These are phyloP conservation scores for Microcebus tavaratra DNA, from an alignment of 2,113 vertebrate species.

Conservation along the genomic window DNA sequence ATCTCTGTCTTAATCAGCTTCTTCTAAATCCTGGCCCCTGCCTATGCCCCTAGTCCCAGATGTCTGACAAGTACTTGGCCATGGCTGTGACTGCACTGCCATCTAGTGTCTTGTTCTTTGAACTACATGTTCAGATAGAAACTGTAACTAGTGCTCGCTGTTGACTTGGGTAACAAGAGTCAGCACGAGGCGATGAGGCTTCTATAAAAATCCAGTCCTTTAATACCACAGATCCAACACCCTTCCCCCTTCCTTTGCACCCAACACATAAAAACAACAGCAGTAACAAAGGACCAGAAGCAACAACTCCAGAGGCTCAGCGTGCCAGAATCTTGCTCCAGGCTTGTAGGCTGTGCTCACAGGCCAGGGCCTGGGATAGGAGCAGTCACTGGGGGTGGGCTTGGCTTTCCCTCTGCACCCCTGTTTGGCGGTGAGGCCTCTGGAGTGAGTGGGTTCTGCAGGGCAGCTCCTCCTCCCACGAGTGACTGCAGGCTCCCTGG, in stretches of 20 bases:
- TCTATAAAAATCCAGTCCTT: no score
- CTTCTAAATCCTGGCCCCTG: background rate
- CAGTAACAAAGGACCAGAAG: background rate
- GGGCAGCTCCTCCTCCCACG: rapidly evolving
- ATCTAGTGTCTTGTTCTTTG: background rate
- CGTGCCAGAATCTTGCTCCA: no score
- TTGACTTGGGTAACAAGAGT: background rate
- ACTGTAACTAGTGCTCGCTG: rapidly evolving
- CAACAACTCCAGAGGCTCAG: background rate
- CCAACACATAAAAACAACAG: background rate
- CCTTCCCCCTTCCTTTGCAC: background rate
- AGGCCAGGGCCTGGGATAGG: no score
- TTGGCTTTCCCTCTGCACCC: no score
- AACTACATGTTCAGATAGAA: background rate
- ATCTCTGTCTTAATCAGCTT: background rate
- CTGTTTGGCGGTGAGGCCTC: no score
- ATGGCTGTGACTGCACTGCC: background rate
- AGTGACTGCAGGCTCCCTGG: background rate
- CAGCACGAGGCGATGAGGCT: rapidly evolving
- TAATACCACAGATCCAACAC: background rate
- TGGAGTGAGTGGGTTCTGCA: background rate
- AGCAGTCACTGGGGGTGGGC: rapidly evolving
- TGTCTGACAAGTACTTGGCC: background rate
- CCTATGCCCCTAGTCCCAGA: background rate
- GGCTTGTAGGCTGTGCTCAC: no score